These are phyloP conservation scores for Proisotoma minuta DNA, from an alignment of 2,888 invertebrate genomes.

Conservation along the genomic window DNA sequence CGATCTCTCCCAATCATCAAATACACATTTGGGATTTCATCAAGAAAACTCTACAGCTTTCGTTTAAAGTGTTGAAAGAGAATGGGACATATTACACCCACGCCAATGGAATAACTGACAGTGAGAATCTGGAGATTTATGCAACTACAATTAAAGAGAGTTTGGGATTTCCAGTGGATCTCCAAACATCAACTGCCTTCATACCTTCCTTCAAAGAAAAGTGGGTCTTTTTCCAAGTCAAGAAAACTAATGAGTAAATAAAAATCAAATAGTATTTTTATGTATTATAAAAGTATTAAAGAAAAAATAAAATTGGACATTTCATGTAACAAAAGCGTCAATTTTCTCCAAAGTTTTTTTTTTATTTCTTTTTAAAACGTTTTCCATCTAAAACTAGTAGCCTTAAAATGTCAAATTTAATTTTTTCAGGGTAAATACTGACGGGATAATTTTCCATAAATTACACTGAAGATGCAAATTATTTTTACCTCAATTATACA, in stretches of 20 bases:
- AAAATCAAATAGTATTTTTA: too few species aligned
- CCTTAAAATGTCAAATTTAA: too few species aligned
- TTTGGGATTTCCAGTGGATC: conserved; percentile 59
- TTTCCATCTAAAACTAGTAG: too few species aligned
- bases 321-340: too few species aligned
- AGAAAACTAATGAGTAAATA: conserved; percentile 9
- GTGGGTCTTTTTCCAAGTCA: conserved; percentile 80
- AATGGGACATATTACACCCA: conserved; percentile 84
- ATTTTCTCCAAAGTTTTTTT: too few species aligned
- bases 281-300: too few species aligned
- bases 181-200: conserved; percentile 69
- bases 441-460: too few species aligned
- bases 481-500: too few species aligned
- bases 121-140: conserved; percentile 69
- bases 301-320: too few species aligned
- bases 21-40: conserved; percentile 86
- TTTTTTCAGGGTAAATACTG: too few species aligned
- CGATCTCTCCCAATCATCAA: conserved; percentile 74
- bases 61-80: conserved; percentile 72
- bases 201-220: conserved; percentile 86
- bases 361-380: too few species aligned
- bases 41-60: conserved; percentile 70
- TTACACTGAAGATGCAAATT: too few species aligned
- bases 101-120: conserved; percentile 69
- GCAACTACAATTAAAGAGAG: background rate